Evolutionary conservation across 2,888 invertebrate genomes (phyloP).

Genomic region (Allygus modestus): DNA sequence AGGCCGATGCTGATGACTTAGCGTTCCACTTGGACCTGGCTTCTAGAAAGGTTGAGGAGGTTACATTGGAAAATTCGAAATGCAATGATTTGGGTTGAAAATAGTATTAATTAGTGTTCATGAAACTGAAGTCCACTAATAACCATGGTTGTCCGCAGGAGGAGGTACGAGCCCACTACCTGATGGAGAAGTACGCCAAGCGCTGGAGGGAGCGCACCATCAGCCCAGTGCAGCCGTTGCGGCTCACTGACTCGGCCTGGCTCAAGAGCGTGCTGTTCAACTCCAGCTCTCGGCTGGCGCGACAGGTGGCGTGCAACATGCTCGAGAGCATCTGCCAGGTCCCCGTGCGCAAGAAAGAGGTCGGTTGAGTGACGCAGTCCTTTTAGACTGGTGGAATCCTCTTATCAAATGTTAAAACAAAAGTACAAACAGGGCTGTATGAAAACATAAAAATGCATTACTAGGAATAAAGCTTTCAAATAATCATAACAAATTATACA

Average conservation of each 20-base stretch:
- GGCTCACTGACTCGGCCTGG: conserved; percentile 87
- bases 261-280: conserved; percentile 95
- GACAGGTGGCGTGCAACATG: conserved; percentile 93
- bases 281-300: conserved; percentile 91
- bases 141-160: conserved; percentile 63
- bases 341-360: conserved; percentile 82
- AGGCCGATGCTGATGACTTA: too few species aligned
- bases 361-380: conserved; percentile 73
- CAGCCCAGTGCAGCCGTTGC: conserved; percentile 75
- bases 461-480: too few species aligned
- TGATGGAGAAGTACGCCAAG: conserved; percentile 86
- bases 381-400: not conserved
- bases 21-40: too few species aligned
- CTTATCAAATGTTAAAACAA: conserved; percentile 8
- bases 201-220: conserved; percentile 79
- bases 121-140: too few species aligned
- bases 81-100: too few species aligned
- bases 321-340: conserved; percentile 88
- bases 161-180: conserved; percentile 74
- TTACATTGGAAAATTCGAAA: too few species aligned
- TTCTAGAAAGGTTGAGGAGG: too few species aligned
- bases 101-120: too few species aligned
- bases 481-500: too few species aligned
- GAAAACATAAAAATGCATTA: too few species aligned
- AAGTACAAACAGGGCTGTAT: too few species aligned